Evolutionary conservation across 1,140 invertebrate genomes (phyloP).

Genomic region (Rhagoletis zephyria): DNA sequence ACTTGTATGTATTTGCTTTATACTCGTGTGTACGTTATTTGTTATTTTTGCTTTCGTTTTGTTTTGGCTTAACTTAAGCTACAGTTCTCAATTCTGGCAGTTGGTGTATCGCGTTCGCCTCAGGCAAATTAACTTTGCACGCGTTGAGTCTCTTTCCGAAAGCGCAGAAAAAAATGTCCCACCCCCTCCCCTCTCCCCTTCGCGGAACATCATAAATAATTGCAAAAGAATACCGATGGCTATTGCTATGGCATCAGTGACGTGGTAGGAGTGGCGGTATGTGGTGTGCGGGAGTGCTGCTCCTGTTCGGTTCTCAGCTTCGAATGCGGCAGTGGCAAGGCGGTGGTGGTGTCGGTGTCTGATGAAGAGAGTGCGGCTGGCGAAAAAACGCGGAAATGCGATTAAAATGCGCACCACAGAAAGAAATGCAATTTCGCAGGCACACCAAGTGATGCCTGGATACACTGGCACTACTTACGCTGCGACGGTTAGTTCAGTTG

Average conservation of each 20-base stretch:
- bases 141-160: slow-evolving; percentile 35
- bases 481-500: slow-evolving; percentile 4
- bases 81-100: background rate
- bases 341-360: background rate
- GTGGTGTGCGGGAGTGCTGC: background rate
- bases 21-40: background rate
- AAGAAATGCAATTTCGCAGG: slow-evolving; percentile 47
- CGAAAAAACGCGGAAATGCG: slow-evolving; percentile 40
- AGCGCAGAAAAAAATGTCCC: background rate
- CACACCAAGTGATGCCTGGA: slow-evolving; percentile 26
- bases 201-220: slow-evolving; percentile 46
- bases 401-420: slow-evolving; percentile 49
- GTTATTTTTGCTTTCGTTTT: background rate
- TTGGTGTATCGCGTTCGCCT: slow-evolving; percentile 34
- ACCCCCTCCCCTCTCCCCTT: background rate
- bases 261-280: background rate
- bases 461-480: background rate
- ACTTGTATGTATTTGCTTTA: slow-evolving; percentile 2
- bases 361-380: background rate
- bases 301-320: background rate
- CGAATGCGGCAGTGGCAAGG: too few relatives aligned
- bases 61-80: slow-evolving; percentile 24
- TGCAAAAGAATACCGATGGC: slow-evolving; percentile 32
- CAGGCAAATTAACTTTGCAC: slow-evolving; percentile 47
- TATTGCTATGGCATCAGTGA: background rate